A percentile compares a stretch with the other conserved stretches of the same genome.
Conservation (phyloP, 2,797 vertebrate genomes). For the Hylomyscus alleni region DNA sequence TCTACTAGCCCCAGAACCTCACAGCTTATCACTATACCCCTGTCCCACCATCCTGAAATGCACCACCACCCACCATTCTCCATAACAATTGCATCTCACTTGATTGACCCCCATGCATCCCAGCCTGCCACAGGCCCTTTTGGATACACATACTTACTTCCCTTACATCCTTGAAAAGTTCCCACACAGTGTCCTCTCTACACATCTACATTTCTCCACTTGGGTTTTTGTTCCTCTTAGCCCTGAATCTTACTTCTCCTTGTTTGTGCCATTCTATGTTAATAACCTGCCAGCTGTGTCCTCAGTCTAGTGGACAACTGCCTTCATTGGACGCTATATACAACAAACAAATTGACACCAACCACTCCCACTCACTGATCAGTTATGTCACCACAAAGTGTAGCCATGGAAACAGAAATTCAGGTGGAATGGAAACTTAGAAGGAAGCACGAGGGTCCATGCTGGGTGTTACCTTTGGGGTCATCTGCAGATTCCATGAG, state of each 20-base stretch:
- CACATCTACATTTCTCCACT: no score
- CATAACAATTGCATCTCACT: not conserved
- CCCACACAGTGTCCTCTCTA: accelerated
- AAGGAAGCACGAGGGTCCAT: not conserved
- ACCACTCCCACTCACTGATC: not conserved
- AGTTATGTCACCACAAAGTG: not conserved
- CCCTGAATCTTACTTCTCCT: not conserved
- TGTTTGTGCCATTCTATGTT: not conserved
- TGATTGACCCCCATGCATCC: not conserved
- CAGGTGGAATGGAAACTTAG: not conserved
- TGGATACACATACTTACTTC: accelerated
- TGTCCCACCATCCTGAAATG: not conserved
- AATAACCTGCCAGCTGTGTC: not conserved
- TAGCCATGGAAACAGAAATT: not conserved
- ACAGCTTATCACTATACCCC: not conserved
- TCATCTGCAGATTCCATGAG: not conserved
- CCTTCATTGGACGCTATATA: not conserved
- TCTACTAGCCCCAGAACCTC: not conserved
- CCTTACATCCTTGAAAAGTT: not conserved
- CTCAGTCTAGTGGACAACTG: not conserved
- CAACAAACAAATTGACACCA: not conserved
- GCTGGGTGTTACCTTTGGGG: not conserved
- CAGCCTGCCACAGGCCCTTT: not conserved
- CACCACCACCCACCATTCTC: not conserved
- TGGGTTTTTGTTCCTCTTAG: not conserved